These are phyloP conservation scores for Motacilla tschutschensis DNA, from an alignment of 2,113 vertebrate species.

Conservation along the genomic window DNA sequence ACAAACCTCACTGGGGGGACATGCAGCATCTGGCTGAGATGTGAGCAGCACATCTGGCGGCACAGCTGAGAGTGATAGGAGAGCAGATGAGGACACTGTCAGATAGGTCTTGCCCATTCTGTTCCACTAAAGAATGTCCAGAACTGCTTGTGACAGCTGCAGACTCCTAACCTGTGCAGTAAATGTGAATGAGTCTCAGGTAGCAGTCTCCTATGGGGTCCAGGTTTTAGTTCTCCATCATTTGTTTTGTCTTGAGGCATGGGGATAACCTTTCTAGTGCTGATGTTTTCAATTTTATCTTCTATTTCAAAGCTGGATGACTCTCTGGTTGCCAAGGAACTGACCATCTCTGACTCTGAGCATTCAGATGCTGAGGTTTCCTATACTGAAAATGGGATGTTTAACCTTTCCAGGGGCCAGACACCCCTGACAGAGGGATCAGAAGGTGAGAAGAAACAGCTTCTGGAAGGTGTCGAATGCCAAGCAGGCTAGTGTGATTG, in stretches of 20 bases:
- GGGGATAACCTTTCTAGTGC: not conserved
- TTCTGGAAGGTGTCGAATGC: not conserved
- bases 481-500: fast-evolving
- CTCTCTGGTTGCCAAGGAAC: constrained; percentile 82
- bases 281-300: not conserved
- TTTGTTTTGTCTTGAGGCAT: not conserved
- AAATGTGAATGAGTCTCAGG: not conserved
- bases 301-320: constrained; percentile 85
- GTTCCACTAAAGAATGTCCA: not conserved
- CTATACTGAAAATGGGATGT: constrained; percentile 92
- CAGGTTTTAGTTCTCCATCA: not conserved
- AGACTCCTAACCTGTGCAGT: not conserved
- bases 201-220: not conserved
- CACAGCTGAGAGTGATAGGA: not conserved
- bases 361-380: constrained; percentile 93
- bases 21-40: not conserved
- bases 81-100: not conserved
- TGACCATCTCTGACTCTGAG: constrained; percentile 90
- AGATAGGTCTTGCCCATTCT: not conserved
- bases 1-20: not conserved
- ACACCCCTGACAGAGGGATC: constrained; percentile 94
- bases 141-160: not conserved
- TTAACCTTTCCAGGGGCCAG: constrained; percentile 92
- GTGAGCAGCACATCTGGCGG: not conserved
- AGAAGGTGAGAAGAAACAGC: constrained; percentile 78